Base-by-base conservation (phyloP, 2,113 vertebrate species). In the Gnathonemus echidnorhynchus region DNA sequence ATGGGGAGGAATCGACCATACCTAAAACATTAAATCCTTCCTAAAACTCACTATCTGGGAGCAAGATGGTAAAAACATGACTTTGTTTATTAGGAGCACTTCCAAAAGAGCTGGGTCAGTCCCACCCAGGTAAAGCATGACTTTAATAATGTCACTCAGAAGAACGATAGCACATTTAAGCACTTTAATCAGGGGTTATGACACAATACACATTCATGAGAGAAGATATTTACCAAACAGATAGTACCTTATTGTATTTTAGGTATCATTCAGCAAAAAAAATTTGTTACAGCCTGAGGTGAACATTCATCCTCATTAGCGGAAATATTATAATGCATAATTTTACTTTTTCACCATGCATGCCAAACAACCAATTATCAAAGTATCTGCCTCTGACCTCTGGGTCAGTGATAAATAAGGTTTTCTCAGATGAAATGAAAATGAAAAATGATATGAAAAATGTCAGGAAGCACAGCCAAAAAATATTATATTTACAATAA, bases 1-100 rank as follows among this genome's bases (percentile, higher is more conserved):
- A 91, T 94, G 95, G 95, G 95, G 95, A 95, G 95, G 95, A 94
- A 94, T 95, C 91, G 93, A 92, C 93, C 95, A 95, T 96, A 97
- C 96, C 97, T 97, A 96, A 96, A 96, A 95, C 95, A 96, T 96
- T 97, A 95, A 97, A 96, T 96, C 95, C 96, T 95, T 96, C 95
- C 96, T 97, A 96, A 96, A 66, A 66, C 58, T 10, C n/a, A 66
- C 8, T 66, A n/a, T 27, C n/a, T 4, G n/a, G 24, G 56, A 62
- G 21, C 21, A 24, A 9, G 56, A 95, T 94, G 95, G 95, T 95
- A 95, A 94, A 92, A 96, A 94, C 89, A 92, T 10, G n/a, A 85
- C 87, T n/a, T 53, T 8, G 49, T 27, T 86, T 42, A 86, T 45
- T 89, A 58, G 24, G 56, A 24, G 80, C 31, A 17, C 17, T 86